Conservation (phyloP, 2,888 invertebrate genomes). For the Tortrix viridana region DNA sequence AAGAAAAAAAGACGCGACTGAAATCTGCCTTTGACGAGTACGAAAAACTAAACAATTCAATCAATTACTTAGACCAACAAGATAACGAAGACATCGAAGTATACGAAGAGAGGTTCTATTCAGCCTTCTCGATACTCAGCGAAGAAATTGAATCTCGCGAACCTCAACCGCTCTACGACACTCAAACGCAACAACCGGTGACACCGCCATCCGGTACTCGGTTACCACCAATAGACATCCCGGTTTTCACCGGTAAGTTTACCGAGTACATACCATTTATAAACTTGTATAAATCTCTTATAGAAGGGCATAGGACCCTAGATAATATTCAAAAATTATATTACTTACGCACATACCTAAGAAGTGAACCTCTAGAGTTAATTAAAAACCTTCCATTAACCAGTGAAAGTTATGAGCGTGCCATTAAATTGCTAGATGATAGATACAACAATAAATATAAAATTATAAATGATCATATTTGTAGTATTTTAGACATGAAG, state of each 20-base stretch:
- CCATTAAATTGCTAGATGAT: constrained; percentile 26
- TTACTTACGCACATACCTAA: constrained; percentile 33
- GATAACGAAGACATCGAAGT: background rate
- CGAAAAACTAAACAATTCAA: background rate
- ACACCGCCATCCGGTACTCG: background rate
- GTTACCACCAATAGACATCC: constrained; percentile 26
- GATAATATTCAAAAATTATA: constrained; percentile 33
- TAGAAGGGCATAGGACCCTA: constrained; percentile 24
- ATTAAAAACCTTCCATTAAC: constrained; percentile 38
- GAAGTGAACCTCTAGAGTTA: constrained; percentile 34
- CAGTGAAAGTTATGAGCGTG: constrained; percentile 35
- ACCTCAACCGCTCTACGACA: background rate
- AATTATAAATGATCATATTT: constrained; percentile 34
- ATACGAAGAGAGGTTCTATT: background rate
- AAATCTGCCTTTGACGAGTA: background rate
- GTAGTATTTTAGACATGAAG: constrained; percentile 27
- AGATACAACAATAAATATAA: constrained; percentile 34
- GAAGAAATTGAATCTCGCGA: background rate
- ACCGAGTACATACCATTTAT: constrained; percentile 38
- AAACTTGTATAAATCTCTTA: constrained; percentile 28
- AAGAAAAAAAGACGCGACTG: background rate
- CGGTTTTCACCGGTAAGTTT: constrained; percentile 36
- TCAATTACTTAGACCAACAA: background rate
- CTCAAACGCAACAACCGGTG: background rate
- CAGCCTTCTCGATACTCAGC: background rate